Evolutionary conservation across 2,113 vertebrate genomes (phyloP).

Genomic region (Shinisaurus crocodilurus): DNA sequence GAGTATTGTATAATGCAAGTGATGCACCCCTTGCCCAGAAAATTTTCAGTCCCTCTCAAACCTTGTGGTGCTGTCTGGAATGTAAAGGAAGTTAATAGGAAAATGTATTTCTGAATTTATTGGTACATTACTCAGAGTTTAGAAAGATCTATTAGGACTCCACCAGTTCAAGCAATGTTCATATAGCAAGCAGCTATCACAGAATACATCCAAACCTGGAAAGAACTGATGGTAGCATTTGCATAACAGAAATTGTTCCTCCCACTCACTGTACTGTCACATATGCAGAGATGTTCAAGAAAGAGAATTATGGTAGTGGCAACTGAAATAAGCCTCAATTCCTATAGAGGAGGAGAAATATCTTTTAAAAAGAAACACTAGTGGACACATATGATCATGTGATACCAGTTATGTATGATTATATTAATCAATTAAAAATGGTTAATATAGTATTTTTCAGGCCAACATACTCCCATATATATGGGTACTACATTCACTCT

Average conservation of each 20-base stretch:
- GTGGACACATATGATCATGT: too few species aligned
- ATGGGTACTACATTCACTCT: too few species aligned
- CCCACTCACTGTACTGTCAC: background rate
- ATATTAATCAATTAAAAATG: too few species aligned
- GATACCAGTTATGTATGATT: too few species aligned
- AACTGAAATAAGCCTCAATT: background rate
- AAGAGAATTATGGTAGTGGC: background rate
- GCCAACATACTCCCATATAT: too few species aligned
- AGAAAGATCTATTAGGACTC: constrained; percentile 14
- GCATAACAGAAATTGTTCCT: background rate
- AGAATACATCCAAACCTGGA: background rate
- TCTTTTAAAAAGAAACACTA: background rate
- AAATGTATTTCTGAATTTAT: constrained; percentile 22
- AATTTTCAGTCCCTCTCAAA: background rate
- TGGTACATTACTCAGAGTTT: constrained; percentile 10
- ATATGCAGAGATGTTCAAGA: background rate
- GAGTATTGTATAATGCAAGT: background rate
- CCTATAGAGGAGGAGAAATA: background rate
- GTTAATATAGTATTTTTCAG: too few species aligned
- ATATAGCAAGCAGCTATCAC: background rate
- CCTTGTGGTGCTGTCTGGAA: constrained; percentile 2
- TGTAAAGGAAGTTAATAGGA: background rate
- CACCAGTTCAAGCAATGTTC: background rate
- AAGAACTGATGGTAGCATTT: background rate
- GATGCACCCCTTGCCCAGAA: background rate